Conservation (phyloP, 2,113 vertebrate genomes). For the Percina caprodes region DNA sequence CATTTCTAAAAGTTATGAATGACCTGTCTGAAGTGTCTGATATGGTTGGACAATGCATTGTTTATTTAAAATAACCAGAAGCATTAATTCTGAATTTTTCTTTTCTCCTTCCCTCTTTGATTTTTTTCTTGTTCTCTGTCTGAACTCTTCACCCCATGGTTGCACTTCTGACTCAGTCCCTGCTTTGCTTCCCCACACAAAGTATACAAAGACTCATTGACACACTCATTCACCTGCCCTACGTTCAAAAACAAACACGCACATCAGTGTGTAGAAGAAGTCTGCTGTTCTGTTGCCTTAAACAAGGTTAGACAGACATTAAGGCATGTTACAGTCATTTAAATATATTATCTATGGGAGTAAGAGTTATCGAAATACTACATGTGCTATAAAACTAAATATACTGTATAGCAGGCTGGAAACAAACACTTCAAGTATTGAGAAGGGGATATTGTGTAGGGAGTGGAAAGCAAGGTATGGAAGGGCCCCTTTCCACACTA, state of each 20-base stretch:
- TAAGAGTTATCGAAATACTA: background rate
- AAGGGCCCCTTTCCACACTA: slow-evolving; percentile 73
- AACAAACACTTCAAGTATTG: slow-evolving; percentile 34
- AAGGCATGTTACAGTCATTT: slow-evolving; percentile 16
- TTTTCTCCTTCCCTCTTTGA: background rate
- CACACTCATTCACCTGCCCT: slow-evolving; percentile 65
- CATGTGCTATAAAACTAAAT: slow-evolving; percentile 20
- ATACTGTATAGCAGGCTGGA: background rate
- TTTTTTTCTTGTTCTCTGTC: slow-evolving; percentile 30
- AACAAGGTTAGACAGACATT: background rate
- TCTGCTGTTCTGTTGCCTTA: slow-evolving; percentile 12
- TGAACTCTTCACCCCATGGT: slow-evolving; percentile 70
- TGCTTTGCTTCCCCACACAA: slow-evolving; percentile 52
- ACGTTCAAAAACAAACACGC: slow-evolving; percentile 44
- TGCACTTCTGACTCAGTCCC: slow-evolving; percentile 66
- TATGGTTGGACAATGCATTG: background rate
- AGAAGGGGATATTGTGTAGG: slow-evolving; percentile 41
- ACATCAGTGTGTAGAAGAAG: slow-evolving; percentile 26
- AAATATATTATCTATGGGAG: background rate
- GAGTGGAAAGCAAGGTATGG: slow-evolving; percentile 64
- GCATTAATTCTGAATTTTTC: background rate
- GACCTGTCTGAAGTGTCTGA: background rate
- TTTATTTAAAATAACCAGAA: background rate
- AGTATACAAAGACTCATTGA: slow-evolving; percentile 71
- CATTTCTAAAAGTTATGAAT: background rate